Conservation (phyloP, 2,888 invertebrate species). For the Agonopterix subpropinquella region DNA sequence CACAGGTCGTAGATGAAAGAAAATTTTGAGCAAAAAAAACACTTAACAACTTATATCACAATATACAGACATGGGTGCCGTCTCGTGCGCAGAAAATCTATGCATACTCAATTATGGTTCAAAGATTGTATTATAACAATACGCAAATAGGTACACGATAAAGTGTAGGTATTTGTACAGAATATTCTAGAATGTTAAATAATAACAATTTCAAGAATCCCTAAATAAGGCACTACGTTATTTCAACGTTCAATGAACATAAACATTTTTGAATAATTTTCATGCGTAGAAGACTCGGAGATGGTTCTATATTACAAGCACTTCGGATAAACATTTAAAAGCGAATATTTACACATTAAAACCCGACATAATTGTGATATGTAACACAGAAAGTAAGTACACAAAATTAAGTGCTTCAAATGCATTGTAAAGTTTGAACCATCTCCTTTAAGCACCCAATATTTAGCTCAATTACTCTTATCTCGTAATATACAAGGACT, state of each 20-base stretch:
- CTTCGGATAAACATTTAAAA: constrained; percentile 26
- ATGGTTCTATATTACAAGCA: constrained; percentile 31
- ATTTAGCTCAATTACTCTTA: constrained; percentile 26
- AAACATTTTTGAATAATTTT: constrained; percentile 10
- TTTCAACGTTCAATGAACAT: constrained; percentile 11
- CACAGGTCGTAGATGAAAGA: constrained; percentile 50
- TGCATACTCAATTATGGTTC: background rate
- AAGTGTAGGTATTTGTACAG: constrained; percentile 1
- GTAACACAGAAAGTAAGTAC: constrained; percentile 45
- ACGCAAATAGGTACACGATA: constrained; percentile 11
- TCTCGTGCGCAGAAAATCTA: constrained; percentile 30
- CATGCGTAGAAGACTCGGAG: constrained; percentile 33
- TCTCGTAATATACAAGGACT: constrained; percentile 28
- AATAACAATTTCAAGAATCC: constrained; percentile 14
- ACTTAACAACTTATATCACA: constrained; percentile 64
- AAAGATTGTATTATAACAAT: constrained; percentile 7
- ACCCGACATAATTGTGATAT: constrained; percentile 43
- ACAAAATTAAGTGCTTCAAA: constrained; percentile 30
- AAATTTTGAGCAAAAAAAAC: constrained; percentile 64
- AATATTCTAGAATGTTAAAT: constrained; percentile 1
- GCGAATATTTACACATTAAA: constrained; percentile 43
- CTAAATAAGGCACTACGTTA: constrained; percentile 58
- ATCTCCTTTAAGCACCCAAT: constrained; percentile 37
- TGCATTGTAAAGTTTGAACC: constrained; percentile 30
- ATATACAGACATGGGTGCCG: constrained; percentile 43